Evolutionary conservation across 2,888 invertebrate genomes (phyloP).

Genomic region (Beris chalybata): DNA sequence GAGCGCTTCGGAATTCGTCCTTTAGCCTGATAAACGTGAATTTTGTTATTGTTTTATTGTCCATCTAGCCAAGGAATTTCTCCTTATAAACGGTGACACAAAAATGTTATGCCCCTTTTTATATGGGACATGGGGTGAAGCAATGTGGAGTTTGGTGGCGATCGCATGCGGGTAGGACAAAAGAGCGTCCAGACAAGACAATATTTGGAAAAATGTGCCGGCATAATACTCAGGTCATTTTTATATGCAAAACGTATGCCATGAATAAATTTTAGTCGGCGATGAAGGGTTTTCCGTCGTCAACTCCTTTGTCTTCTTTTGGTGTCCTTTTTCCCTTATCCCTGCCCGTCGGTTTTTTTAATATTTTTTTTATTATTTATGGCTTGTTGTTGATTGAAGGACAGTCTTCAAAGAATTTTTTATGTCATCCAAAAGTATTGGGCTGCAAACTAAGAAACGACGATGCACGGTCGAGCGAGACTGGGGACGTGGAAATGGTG

Average conservation of each 20-base stretch:
- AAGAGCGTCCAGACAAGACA: slow-evolving; percentile 23
- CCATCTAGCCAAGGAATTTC: slow-evolving; percentile 18
- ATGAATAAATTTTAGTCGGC: slow-evolving; percentile 39
- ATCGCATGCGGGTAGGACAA: neutral
- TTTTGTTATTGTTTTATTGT: slow-evolving; percentile 22
- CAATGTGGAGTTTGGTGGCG: neutral
- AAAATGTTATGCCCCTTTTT: slow-evolving; percentile 21
- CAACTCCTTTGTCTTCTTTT: slow-evolving; percentile 35
- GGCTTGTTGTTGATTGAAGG: slow-evolving; percentile 38
- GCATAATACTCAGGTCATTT: slow-evolving; percentile 34
- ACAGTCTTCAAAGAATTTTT: slow-evolving; percentile 37
- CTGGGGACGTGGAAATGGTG: slow-evolving; percentile 6
- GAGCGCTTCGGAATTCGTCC: slow-evolving; percentile 1
- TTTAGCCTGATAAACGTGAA: slow-evolving; percentile 9
- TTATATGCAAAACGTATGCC: slow-evolving; percentile 39
- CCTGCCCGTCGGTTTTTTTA: slow-evolving; percentile 10
- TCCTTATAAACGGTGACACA: slow-evolving; percentile 23
- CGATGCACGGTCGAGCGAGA: slow-evolving; percentile 4
- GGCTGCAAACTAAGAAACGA: slow-evolving; percentile 35
- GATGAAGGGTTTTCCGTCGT: slow-evolving; percentile 32
- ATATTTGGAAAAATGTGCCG: slow-evolving; percentile 19
- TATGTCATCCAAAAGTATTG: slow-evolving; percentile 38
- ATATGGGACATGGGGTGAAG: slow-evolving; percentile 1
- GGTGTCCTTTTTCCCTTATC: slow-evolving; percentile 7
- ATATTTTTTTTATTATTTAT: slow-evolving; percentile 38